Conservation (phyloP, 2,797 vertebrate species). For the Sebastes melanostomus region DNA sequence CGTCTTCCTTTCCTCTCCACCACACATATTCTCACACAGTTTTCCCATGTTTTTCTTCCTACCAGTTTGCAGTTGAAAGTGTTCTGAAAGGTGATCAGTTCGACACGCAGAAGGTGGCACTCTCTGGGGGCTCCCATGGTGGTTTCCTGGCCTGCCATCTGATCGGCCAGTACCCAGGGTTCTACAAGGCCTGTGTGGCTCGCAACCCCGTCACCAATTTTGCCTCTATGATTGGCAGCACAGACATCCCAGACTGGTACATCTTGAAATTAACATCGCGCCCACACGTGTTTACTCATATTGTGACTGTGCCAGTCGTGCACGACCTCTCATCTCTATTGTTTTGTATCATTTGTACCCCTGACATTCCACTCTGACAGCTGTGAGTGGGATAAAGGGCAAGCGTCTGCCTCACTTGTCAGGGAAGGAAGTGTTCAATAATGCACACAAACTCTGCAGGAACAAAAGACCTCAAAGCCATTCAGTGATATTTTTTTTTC, state of each 20-base stretch:
- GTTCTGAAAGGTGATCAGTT: constrained; percentile 82
- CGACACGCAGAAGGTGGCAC: constrained; percentile 82
- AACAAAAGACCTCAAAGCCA: neutral
- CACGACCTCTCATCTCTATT: neutral
- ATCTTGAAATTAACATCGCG: neutral
- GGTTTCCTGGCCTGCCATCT: constrained; percentile 96
- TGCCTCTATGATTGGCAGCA: constrained; percentile 89
- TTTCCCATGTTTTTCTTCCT: neutral
- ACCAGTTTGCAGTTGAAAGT: constrained; percentile 86
- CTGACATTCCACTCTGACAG: constrained; percentile 12
- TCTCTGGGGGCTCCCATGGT: constrained; percentile 93
- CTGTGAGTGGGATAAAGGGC: constrained; percentile 6
- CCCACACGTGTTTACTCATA: neutral
- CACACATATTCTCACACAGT: neutral
- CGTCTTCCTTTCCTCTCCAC: neutral
- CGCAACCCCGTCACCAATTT: constrained; percentile 94
- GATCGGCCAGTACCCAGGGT: constrained; percentile 92
- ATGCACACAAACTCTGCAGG: constrained; percentile 10
- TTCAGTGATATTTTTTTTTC: neutral
- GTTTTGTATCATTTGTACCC: neutral
- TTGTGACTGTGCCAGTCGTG: neutral
- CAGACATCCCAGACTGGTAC: constrained; percentile 98
- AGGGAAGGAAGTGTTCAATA: constrained; percentile 15
- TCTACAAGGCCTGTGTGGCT: constrained; percentile 89
- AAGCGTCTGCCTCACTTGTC: neutral